phyloP scores from a whole-genome alignment of 2,113 vertebrate genomes.

The Rhineura floridana region DNA sequence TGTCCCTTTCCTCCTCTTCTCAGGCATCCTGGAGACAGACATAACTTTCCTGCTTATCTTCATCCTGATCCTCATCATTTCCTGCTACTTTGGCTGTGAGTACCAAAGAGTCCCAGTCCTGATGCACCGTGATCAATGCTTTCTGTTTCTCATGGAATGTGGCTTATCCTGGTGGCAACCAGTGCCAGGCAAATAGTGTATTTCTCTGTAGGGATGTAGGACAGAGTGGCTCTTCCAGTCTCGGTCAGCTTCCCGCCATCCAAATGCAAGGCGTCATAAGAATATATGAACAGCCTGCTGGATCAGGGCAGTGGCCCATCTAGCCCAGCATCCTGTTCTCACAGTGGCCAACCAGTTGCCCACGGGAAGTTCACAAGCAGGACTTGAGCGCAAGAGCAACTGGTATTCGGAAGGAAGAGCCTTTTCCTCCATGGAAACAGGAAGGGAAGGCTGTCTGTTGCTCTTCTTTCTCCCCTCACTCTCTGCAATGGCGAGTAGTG shows the following conservation, averaged over 20 bases:
- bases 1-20: not conserved
- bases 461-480: not conserved
- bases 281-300: too few relatives aligned
- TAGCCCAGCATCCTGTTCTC: too few relatives aligned
- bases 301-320: too few relatives aligned
- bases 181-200: not conserved
- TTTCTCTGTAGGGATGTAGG: not conserved
- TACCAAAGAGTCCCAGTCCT: not conserved
- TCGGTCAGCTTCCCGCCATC: too few relatives aligned
- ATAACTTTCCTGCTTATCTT: slow-evolving; percentile 92
- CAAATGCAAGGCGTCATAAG: too few relatives aligned
- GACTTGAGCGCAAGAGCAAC: too few relatives aligned
- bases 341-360: too few relatives aligned
- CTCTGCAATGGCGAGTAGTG: too few relatives aligned
- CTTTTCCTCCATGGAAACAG: too few relatives aligned
- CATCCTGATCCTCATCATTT: slow-evolving; percentile 85
- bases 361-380: too few relatives aligned
- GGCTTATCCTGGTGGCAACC: not conserved
- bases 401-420: too few relatives aligned
- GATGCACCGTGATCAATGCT: not conserved
- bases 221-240: not conserved
- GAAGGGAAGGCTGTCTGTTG: not conserved
- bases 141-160: not conserved
- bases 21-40: slow-evolving; percentile 93
- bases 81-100: slow-evolving; percentile 93